A percentile compares a stretch with the other conserved stretches of the same genome.
These are phyloP conservation scores for Gymnogyps californianus DNA, from an alignment of 2,113 vertebrate species.

Conservation along the genomic window DNA sequence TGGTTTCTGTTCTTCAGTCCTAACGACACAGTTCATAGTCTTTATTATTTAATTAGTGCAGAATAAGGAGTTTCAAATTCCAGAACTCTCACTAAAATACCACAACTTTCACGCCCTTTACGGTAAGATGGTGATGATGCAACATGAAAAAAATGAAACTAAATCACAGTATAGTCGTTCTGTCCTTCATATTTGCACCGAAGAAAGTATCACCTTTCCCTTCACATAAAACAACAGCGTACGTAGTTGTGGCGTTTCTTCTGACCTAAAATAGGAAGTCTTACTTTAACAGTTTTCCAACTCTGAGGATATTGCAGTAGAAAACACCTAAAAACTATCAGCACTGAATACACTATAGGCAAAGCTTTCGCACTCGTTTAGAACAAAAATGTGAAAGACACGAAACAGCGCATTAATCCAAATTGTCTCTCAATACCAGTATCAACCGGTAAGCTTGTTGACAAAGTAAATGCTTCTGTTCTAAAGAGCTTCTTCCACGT, in stretches of 20 bases:
- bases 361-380: not conserved
- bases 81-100: not conserved
- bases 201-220: not conserved
- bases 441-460: not conserved
- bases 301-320: not conserved
- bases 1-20: not conserved
- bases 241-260: not conserved
- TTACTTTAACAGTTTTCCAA: not conserved
- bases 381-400: not conserved
- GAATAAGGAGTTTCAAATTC: not conserved
- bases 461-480: not conserved
- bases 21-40: fast-evolving
- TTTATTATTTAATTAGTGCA: not conserved
- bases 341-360: not conserved
- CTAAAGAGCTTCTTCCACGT: not conserved
- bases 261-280: not conserved
- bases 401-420: not conserved
- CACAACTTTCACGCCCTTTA: not conserved
- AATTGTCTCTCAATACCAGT: fast-evolving
- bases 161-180: not conserved
- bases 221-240: not conserved
- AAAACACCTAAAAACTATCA: not conserved
- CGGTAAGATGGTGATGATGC: not conserved
- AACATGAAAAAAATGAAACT: not conserved
- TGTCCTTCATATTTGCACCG: not conserved